A percentile compares a stretch with the other conserved stretches of the same genome.
phyloP scores from a whole-genome alignment of 2,888 invertebrate species.

The Clistopyga incitator region DNA sequence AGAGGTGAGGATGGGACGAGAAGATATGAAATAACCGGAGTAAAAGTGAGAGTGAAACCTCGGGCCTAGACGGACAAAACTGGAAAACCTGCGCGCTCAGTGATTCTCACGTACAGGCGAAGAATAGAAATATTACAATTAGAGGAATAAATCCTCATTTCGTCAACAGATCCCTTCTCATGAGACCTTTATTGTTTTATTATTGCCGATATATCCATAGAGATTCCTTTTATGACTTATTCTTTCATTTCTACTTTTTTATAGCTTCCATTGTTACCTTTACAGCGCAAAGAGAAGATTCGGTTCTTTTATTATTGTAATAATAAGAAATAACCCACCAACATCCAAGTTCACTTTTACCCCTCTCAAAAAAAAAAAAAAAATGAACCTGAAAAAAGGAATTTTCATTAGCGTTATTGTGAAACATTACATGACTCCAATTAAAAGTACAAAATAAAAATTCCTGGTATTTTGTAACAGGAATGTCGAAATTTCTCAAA shows the following conservation, averaged over 20 bases:
- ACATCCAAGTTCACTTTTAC: too few relatives aligned
- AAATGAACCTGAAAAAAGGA: too few relatives aligned
- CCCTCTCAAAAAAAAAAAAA: too few relatives aligned
- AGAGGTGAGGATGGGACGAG: constrained; percentile 76
- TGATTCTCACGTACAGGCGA: constrained; percentile 49
- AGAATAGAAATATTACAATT: constrained; percentile 76
- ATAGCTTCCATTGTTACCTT: not conserved
- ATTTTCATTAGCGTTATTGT: too few relatives aligned
- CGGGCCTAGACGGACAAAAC: constrained; percentile 48
- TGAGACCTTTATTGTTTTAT: constrained; percentile 19
- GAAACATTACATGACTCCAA: too few relatives aligned
- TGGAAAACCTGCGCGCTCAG: constrained; percentile 14
- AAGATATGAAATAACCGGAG: constrained; percentile 77
- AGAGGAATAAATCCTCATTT: constrained; percentile 73
- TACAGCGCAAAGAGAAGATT: not conserved
- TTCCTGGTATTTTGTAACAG: too few relatives aligned
- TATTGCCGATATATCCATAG: constrained; percentile 34
- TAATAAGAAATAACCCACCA: too few relatives aligned
- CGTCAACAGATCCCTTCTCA: constrained; percentile 24
- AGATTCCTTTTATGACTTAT: not conserved
- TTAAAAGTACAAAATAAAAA: too few relatives aligned
- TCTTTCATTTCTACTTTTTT: not conserved
- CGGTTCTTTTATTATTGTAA: not conserved
- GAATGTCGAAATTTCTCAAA: too few relatives aligned
- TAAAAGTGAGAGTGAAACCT: constrained; percentile 79